Base-by-base conservation (phyloP, 2,113 vertebrate genomes). In the Panthera leo region DNA sequence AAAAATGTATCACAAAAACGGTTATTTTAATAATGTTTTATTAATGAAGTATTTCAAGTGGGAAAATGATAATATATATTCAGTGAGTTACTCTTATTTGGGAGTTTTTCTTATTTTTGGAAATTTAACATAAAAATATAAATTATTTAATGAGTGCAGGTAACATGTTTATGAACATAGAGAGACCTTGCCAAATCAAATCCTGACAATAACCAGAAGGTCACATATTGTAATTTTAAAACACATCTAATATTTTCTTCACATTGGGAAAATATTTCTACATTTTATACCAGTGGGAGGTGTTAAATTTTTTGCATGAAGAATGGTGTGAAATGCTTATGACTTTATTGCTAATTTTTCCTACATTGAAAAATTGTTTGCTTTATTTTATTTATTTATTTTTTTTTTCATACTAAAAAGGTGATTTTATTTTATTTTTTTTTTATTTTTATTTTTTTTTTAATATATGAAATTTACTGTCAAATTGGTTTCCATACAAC, bases 321-420 rank as follows among this genome's bases (percentile, higher is more conserved):
- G 3, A 75, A 27, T 53, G n/a, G 25, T 97, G 39, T 96, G n/a
- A 90, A 84, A 87, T 93, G 0, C 5, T 34, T 71, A 83, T 67
- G 4, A n/a, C 18, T 91, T 48, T 76, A 70, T 48, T 91, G 13
- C 6, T 89, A 76, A 68, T 89, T 93, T 96, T 94, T 7, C 21
- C 27, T 86, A 78, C 4, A 21, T 25, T 89, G 27, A 76, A 71
- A 7, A 96, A 88, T 2, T 48, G 6, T 84, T 63, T 96, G 2
- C 21, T 76, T 89, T 92, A 21, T 97, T 90, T 89, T 95, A 82
- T n/a, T n/a, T n/a, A n/a, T n/a, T n/a, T n/a, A n/a, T n/a, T n/a
- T n/a, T n/a, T n/a, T n/a, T n/a, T n/a, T n/a, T n/a, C n/a, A n/a
- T n/a, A n/a, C n/a, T n/a, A n/a, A n/a, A n/a, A n/a, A n/a, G n/a